These are phyloP conservation scores for Mesorhabditis spiculigera DNA, from an alignment of 2,888 invertebrate species.

Conservation along the genomic window DNA sequence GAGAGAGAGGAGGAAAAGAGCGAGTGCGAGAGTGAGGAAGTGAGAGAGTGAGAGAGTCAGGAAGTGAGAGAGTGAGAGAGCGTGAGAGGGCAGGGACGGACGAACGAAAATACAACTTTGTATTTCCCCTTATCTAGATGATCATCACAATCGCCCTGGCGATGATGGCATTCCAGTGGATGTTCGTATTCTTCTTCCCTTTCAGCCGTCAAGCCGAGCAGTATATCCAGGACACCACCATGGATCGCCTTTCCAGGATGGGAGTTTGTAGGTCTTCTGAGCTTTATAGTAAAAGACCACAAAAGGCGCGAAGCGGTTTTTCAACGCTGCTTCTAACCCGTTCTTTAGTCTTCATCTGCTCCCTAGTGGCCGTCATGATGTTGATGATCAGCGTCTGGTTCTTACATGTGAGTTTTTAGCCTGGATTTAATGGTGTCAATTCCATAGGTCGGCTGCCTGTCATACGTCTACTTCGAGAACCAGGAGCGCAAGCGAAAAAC, in stretches of 20 bases:
- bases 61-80: neutral
- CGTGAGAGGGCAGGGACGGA: neutral
- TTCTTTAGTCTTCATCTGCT: neutral
- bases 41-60: no score
- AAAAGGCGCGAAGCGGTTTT: neutral
- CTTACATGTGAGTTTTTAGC: neutral
- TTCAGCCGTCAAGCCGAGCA: neutral
- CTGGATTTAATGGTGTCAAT: neutral
- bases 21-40: neutral
- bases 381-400: neutral
- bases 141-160: neutral
- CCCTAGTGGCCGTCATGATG: neutral
- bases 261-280: neutral
- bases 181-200: neutral
- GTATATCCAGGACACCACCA: neutral
- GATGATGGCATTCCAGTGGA: neutral
- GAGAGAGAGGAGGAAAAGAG: neutral
- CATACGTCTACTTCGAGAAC: neutral
- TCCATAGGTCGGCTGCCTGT: neutral
- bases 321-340: neutral
- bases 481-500: neutral
- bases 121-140: neutral
- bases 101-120: neutral
- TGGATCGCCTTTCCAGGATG: neutral
- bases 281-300: neutral